Conservation (phyloP, 2,888 invertebrate species). For the Deladenus siricidicola region DNA sequence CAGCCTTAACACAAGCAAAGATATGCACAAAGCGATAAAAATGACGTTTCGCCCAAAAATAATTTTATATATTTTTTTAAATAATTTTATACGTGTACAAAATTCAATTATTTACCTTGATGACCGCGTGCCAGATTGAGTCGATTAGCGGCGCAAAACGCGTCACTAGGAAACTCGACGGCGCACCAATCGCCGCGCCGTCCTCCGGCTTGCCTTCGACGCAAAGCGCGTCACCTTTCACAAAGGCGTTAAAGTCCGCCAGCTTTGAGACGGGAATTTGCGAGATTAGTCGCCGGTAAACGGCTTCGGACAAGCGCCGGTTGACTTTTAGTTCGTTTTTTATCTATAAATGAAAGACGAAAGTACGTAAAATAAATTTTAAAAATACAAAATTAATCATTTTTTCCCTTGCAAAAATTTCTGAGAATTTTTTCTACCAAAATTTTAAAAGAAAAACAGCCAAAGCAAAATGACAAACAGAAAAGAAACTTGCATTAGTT, state of each 20-base stretch:
- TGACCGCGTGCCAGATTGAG: conserved; percentile 6
- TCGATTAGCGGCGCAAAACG: conserved; percentile 7
- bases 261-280: background rate
- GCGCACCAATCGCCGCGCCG: background rate
- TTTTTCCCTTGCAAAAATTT: background rate
- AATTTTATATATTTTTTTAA: too few relatives aligned
- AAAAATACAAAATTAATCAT: too few relatives aligned
- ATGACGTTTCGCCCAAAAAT: too few relatives aligned
- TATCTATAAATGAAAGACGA: background rate
- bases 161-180: background rate
- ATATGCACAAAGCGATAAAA: too few relatives aligned
- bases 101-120: too few relatives aligned
- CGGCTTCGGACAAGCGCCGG: background rate
- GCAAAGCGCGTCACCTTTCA: background rate
- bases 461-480: background rate
- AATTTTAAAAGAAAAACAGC: background rate
- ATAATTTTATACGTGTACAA: too few relatives aligned
- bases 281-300: background rate
- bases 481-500: too few relatives aligned
- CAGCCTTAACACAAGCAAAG: too few relatives aligned
- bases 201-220: background rate
- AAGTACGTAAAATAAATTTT: too few relatives aligned
- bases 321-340: background rate
- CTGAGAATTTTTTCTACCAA: background rate
- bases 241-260: background rate